Evolutionary conservation across 2,113 vertebrate genomes (phyloP), one percentile per base, ranked within the genome.

Genomic region (Brachypteracias leptosomus): DNA sequence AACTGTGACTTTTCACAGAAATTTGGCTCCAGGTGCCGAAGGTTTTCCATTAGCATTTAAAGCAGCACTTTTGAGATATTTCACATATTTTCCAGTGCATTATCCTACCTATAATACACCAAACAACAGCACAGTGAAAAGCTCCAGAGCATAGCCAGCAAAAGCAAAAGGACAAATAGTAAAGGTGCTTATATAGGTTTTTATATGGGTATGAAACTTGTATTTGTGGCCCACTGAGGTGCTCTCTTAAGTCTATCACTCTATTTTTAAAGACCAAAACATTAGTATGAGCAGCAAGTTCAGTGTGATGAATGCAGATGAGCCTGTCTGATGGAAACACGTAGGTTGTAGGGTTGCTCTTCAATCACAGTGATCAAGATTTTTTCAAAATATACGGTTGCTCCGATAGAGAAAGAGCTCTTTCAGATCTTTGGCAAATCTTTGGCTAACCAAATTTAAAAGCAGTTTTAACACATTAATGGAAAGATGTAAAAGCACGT

Each of bases 341-440:
- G 3, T 19, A 72, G 49, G 22, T 26, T 70, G 46, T 25, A 58
- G 66, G 8, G 2, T 18, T 76, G 49, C 28, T 75, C 40, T 75
- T 82, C 63, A 83, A 33, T 73, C 85, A 95, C 91, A 96, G 71
- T 70, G 86, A 92, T 77, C 38, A 82, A 80, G 20, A 62, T 36
- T 59, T 85, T 80, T 86, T 24, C n/a, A 57, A 90, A 87, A 82
- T 6, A 51, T 0, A 1, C 10, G 55, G 62, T 38, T 80, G 51
- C 42, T 90, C 85, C 38, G 51, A 76, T 1, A 93, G 62, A 85
- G 22, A 57, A 91, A 65, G 19, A 65, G n/a, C 25, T 91, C 82
- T 52, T 90, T 38, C 33, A 62, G 36, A 87, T 76, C 85, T 90
- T 85, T 88, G 78, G 93, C 65, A 95, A 89, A 85, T 94, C 74